Conservation (phyloP, 2,113 vertebrate species). For the Oxyura jamaicensis region DNA sequence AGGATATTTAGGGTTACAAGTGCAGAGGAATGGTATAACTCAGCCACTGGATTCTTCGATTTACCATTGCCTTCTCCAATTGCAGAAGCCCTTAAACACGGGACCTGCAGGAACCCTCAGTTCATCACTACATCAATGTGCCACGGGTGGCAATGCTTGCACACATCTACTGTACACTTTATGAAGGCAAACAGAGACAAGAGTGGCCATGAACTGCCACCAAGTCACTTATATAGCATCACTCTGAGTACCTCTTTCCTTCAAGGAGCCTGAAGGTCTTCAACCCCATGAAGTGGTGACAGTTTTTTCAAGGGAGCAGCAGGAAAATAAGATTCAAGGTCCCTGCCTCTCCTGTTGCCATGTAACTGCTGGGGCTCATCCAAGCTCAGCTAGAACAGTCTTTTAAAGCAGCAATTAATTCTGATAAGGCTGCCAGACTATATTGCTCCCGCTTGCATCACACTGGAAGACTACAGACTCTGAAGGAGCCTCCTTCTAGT, state of each 20-base stretch:
- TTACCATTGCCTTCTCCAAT: not conserved
- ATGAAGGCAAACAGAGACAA: not conserved
- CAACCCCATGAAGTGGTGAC: not conserved
- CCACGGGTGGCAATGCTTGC: not conserved
- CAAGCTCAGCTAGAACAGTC: not conserved
- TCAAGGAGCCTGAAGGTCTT: not conserved
- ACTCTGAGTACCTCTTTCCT: not conserved
- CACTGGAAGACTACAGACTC: not conserved
- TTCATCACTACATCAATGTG: not conserved
- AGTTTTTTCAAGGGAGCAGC: not conserved
- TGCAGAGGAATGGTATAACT: not conserved
- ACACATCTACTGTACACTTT: not conserved
- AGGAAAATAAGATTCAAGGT: not conserved
- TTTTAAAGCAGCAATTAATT: not conserved
- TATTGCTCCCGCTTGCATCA: not conserved
- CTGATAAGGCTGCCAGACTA: not conserved
- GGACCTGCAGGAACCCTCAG: fast-evolving
- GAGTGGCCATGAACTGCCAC: not conserved
- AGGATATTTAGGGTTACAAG: not conserved
- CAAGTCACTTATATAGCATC: not conserved
- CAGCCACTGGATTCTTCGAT: not conserved
- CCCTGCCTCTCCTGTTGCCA: not conserved
- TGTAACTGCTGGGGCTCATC: not conserved
- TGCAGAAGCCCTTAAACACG: not conserved
- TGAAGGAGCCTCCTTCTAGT: not conserved